phyloP scores from a whole-genome alignment of 2,888 invertebrate species.

The Melinaea menophilus region DNA sequence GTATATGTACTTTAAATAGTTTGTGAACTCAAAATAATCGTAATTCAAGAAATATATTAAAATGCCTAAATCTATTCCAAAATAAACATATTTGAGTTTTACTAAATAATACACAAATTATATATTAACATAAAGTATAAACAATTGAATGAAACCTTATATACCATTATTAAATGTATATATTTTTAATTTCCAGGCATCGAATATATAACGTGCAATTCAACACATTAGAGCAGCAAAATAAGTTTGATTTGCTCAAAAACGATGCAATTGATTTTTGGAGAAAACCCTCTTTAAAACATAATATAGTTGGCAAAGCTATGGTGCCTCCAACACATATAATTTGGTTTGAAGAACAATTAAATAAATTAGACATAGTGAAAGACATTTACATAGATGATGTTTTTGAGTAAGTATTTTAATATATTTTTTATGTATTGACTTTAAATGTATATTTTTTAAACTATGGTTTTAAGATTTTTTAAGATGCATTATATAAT shows the following conservation, averaged over 20 bases:
- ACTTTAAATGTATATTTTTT: too few species aligned
- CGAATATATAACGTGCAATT: conserved; percentile 56
- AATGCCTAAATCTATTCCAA: too few species aligned
- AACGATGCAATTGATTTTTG: conserved; percentile 53
- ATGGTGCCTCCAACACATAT: conserved; percentile 57
- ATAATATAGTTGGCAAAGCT: conserved; percentile 47
- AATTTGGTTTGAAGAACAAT: conserved; percentile 54
- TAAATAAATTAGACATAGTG: conserved; percentile 43
- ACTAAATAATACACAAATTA: too few species aligned
- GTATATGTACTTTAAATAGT: not conserved
- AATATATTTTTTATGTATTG: not conserved
- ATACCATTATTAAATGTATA: not conserved
- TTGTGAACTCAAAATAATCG: not conserved
- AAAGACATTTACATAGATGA: conserved; percentile 49
- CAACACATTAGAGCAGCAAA: conserved; percentile 42
- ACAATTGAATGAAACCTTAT: not conserved
- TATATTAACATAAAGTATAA: not conserved
- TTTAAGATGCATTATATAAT: too few species aligned
- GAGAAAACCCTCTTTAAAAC: conserved; percentile 49
- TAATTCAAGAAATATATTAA: not conserved
- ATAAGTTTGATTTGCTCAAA: conserved; percentile 42
- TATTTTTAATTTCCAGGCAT: conserved; percentile 42
- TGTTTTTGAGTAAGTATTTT: conserved; percentile 52
- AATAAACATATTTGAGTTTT: too few species aligned
- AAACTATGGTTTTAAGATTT: too few species aligned